These are phyloP conservation scores for Acleris holmiana DNA, from an alignment of 2,888 invertebrate genomes.

Conservation along the genomic window DNA sequence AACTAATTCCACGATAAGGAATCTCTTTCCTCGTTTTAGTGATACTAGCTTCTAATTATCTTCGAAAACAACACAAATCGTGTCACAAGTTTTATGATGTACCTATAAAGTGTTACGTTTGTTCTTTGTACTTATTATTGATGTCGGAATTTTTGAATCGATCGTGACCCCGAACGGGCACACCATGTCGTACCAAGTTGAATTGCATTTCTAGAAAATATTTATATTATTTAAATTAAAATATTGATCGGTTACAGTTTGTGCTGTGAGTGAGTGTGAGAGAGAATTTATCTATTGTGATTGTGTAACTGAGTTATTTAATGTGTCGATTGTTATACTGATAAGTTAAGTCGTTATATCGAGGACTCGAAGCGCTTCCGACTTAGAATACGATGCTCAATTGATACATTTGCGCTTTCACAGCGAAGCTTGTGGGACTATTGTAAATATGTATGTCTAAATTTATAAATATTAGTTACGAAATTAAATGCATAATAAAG, in stretches of 20 bases:
- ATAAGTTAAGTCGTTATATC: slow-evolving; percentile 59
- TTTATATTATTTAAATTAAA: slow-evolving; percentile 81
- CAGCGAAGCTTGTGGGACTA: slow-evolving; percentile 72
- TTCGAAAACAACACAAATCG: slow-evolving; percentile 79
- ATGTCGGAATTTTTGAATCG: slow-evolving; percentile 67
- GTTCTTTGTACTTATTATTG: slow-evolving; percentile 78
- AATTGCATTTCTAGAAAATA: slow-evolving; percentile 82
- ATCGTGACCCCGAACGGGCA: slow-evolving; percentile 56
- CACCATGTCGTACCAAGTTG: slow-evolving; percentile 79
- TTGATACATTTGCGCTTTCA: slow-evolving; percentile 78
- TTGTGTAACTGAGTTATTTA: slow-evolving; percentile 81
- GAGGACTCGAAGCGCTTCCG: slow-evolving; percentile 64
- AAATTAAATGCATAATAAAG: slow-evolving; percentile 66
- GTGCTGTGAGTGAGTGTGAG: slow-evolving; percentile 79
- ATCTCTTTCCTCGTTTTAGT: slow-evolving; percentile 82
- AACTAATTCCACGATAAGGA: slow-evolving; percentile 71
- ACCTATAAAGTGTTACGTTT: slow-evolving; percentile 80
- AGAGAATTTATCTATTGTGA: slow-evolving; percentile 66
- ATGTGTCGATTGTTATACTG: slow-evolving; percentile 74
- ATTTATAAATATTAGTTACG: slow-evolving; percentile 74
- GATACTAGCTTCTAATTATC: slow-evolving; percentile 83
- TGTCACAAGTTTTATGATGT: slow-evolving; percentile 79
- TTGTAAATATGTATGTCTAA: slow-evolving; percentile 81
- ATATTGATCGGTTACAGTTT: slow-evolving; percentile 71
- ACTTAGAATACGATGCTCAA: slow-evolving; percentile 77